Conservation (phyloP, 2,888 invertebrate genomes). For the Trichopoda pennipes region DNA sequence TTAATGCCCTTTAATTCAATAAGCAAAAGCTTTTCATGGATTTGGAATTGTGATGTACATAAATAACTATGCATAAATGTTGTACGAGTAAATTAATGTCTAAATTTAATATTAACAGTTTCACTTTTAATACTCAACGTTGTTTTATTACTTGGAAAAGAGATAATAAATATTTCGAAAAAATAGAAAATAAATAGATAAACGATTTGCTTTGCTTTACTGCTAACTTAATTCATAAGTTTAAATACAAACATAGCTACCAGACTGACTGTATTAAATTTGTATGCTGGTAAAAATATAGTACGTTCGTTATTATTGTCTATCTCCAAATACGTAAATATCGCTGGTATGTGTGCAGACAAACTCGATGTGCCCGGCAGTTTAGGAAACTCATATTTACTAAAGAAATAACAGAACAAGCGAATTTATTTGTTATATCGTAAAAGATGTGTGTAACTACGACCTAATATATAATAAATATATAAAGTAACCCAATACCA, state of each 20-base stretch:
- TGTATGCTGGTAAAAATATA: too few species aligned
- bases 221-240: neutral
- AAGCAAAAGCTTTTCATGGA: neutral
- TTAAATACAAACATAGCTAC: neutral
- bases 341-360: too few species aligned
- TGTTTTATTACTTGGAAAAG: conserved; percentile 25
- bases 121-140: conserved; percentile 14
- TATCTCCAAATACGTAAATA: too few species aligned
- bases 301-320: too few species aligned
- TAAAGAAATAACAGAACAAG: too few species aligned
- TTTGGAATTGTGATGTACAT: neutral
- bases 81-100: neutral
- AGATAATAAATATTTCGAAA: conserved; percentile 15
- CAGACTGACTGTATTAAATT: too few species aligned
- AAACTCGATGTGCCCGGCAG: too few species aligned
- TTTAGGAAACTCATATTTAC: too few species aligned
- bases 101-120: conserved; percentile 51
- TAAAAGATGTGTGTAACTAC: too few species aligned
- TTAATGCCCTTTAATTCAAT: neutral
- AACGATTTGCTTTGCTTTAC: conserved; percentile 5
- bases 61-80: neutral
- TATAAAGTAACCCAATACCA: too few species aligned
- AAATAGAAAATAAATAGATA: neutral
- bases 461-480: too few species aligned
- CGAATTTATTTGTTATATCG: too few species aligned